Evolutionary conservation across 2,113 vertebrate species (phyloP), one percentile per base, ranked within the genome.

Genomic region (Calcarius ornatus): DNA sequence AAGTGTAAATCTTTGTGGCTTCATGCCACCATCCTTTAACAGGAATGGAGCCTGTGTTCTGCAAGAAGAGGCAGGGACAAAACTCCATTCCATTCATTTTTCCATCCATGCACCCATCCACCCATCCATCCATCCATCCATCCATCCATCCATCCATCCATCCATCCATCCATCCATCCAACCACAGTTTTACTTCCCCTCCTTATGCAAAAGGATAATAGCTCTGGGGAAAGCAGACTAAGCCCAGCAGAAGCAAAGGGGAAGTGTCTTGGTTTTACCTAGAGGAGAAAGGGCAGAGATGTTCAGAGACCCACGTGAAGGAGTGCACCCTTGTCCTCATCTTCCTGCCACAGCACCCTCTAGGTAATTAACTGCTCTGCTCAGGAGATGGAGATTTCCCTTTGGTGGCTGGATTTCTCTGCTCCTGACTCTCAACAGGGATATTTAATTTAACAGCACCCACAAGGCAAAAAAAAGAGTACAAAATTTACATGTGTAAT

Each of bases 1-100:
- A 88, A 53, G 4, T 8, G 10, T 31, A 27, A 88, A 59, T 82
- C 54, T 35, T 78, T 42, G 15, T 54, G 30, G 18, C 27, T 70
- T 81, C n/a, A 15, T 51, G 51, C 27, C 21, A 43, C 64, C 11
- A 51, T 47, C 13, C 12, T 33, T 70, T 51, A 47, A 27, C 2
- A 68, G 27, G 19, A 79, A 8, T 23, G 12, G 17, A 40, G 15
- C 14, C 19, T 7, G 1, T 42, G 12, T 60, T 75, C 47, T 64
- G 40, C 6, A 7, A 42, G 28, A 35, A 15, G 23, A 50, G 15
- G 5, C 15, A 25, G 18, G 21, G 13, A 15, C 21, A 69, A 85
- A 82, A 63, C 12, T 24, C 48, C 5, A 1, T 59, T 8, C 4
- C 5, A 0, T 59, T 8, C 4, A 15, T 54, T 8, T 13, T 24